Conservation (phyloP, 2,113 vertebrate genomes). For the Vulpes ferrilata region DNA sequence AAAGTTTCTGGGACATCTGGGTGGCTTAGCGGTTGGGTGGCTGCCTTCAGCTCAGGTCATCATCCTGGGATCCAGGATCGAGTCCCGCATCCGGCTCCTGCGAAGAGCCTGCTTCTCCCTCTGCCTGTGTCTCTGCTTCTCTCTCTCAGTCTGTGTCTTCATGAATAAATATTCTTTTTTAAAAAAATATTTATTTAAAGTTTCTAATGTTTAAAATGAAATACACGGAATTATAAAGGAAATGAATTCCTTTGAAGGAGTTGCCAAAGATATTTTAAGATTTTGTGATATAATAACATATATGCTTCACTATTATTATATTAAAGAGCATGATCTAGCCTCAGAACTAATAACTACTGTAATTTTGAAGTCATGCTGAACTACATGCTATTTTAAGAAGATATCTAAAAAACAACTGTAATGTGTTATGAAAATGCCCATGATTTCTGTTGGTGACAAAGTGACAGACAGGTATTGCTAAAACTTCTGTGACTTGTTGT, state of each 20-base stretch:
- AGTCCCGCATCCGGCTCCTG: no score
- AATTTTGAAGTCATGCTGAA: not conserved
- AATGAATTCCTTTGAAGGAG: not conserved
- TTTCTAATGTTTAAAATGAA: slow-evolving; percentile 8
- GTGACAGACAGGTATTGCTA: not conserved
- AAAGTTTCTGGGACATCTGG: not conserved
- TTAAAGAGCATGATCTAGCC: not conserved
- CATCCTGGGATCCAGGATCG: no score
- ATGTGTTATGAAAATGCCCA: not conserved
- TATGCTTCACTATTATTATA: not conserved
- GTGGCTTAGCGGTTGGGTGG: no score
- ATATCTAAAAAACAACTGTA: not conserved
- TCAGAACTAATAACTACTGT: not conserved
- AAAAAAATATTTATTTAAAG: not conserved
- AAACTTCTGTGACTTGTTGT: not conserved
- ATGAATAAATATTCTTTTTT: no score
- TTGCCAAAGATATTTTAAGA: not conserved
- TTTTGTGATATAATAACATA: not conserved
- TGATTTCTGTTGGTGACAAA: not conserved
- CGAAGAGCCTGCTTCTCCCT: no score
- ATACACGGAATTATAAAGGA: not conserved
- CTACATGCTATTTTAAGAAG: not conserved
- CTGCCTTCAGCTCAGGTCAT: no score
- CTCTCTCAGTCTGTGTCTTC: no score
- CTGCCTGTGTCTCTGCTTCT: no score